Base-by-base conservation (phyloP, 92 coral and sea anemone species). In the Muricea muricata region DNA sequence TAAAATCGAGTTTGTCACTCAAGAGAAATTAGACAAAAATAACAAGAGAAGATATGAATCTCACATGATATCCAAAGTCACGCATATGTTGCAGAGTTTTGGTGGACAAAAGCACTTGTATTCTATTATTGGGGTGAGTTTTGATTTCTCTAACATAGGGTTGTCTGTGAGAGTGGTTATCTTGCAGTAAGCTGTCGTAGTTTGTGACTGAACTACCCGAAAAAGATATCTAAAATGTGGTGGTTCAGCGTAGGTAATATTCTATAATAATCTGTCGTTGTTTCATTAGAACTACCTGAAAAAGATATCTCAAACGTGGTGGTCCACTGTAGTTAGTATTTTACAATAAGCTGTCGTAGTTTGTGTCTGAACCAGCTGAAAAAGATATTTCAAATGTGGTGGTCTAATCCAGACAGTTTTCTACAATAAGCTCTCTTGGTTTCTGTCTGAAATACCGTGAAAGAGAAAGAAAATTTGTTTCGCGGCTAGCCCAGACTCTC, bases 101-200 rank as follows among this genome's bases (percentile, higher is more conserved):
- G 57, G 87, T 2, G 89, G 96, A n/a, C 79, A 92, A 4, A 96
- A 92, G 72, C 81, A 84, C 31, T 90, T 91, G 14, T 95, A 93
- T 45, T 91, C 90, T 73, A 92, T 93, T 40, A 84, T 93, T 52
- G 99, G 96, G 96, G 99, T 96, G 80, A 56, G 95, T 75, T n/a
- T n/a, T n/a, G n/a, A n/a, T n/a, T n/a, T n/a, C n/a, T n/a, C n/a
- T n/a, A n/a, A n/a, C n/a, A n/a, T n/a, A n/a, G n/a, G n/a, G n/a
- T n/a, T n/a, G n/a, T n/a, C n/a, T n/a, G n/a, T n/a, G n/a, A n/a
- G n/a, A n/a, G n/a, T n/a, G n/a, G n/a, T n/a, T n/a, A n/a, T n/a
- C n/a, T n/a, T n/a, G n/a, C n/a, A n/a, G n/a, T n/a, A n/a, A n/a
- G n/a, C n/a, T n/a, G n/a, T n/a, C n/a, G n/a, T n/a, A n/a, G n/a